A percentile compares a stretch with the other conserved stretches of the same genome.
Evolutionary conservation across 2,113 vertebrate genomes (phyloP).

Genomic region (Alligator sinensis): DNA sequence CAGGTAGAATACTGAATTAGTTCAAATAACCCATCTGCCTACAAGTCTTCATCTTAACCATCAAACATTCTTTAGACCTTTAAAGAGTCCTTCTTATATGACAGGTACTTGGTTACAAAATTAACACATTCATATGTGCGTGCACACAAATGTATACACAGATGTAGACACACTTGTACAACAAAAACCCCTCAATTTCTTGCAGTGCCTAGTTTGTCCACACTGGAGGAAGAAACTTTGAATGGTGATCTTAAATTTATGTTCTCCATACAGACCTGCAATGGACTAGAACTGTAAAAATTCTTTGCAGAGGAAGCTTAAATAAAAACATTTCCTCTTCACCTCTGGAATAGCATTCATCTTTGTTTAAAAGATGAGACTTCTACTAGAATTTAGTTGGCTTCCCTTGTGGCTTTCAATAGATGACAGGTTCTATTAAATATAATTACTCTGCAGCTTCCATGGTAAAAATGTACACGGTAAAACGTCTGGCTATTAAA

Average conservation of each 20-base stretch:
- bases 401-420: neutral
- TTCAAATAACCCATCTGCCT: neutral
- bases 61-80: neutral
- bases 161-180: neutral
- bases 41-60: neutral
- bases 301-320: neutral
- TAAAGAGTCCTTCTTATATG: neutral
- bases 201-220: neutral
- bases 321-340: neutral
- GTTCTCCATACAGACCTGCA: neutral
- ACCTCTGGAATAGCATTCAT: neutral
- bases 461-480: neutral
- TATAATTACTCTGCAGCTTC: conserved; percentile 24
- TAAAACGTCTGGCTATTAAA: neutral
- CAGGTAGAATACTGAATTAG: neutral
- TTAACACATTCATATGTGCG: accelerated
- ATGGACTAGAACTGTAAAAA: neutral
- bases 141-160: accelerated
- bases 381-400: neutral
- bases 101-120: too few relatives aligned
- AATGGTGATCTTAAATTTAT: neutral
- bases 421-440: conserved; percentile 19
- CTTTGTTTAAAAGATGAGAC: neutral
- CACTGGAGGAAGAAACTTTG: neutral
- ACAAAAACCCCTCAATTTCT: neutral